Evolutionary conservation across 2,113 vertebrate species (phyloP).

Genomic region (Ornithorhynchus anatinus): DNA sequence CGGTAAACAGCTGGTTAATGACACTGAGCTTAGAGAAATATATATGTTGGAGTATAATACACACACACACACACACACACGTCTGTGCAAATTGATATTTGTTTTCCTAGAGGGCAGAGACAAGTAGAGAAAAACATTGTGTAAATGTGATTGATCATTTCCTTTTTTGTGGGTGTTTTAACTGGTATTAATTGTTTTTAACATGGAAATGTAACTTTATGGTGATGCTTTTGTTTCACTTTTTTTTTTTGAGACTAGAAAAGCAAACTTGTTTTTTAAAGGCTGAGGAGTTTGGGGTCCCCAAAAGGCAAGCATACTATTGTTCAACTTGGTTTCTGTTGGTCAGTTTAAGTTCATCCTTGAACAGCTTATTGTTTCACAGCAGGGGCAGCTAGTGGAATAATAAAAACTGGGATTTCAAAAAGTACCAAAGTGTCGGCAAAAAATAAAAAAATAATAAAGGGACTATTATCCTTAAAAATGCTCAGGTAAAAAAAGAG

Average conservation of each 20-base stretch:
- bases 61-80: constrained; percentile 1
- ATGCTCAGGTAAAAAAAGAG: constrained; percentile 65
- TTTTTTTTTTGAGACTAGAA: not conserved
- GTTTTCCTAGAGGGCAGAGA: constrained; percentile 31
- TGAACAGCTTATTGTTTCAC: constrained; percentile 52
- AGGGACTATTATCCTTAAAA: constrained; percentile 53
- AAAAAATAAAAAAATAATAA: constrained; percentile 18
- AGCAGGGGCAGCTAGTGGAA: constrained; percentile 58
- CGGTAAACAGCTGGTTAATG: constrained; percentile 46
- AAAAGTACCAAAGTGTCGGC: constrained; percentile 61
- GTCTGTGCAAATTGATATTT: constrained; percentile 45
- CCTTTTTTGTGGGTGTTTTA: constrained; percentile 44
- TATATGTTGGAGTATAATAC: constrained; percentile 36
- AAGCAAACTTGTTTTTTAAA: constrained; percentile 28
- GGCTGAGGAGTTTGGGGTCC: constrained; percentile 25
- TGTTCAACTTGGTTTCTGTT: constrained; percentile 59
- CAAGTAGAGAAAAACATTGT: constrained; percentile 33
- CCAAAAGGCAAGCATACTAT: constrained; percentile 17
- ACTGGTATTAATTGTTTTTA: constrained; percentile 60
- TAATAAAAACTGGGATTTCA: constrained; percentile 43
- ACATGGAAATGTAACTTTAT: constrained; percentile 62
- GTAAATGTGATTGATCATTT: constrained; percentile 41
- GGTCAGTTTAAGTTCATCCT: constrained; percentile 40
- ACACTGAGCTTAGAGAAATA: constrained; percentile 39
- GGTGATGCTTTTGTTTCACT: constrained; percentile 58